Evolutionary conservation across 2,797 vertebrate genomes (phyloP).

Genomic region (Enteromius treurensis): DNA sequence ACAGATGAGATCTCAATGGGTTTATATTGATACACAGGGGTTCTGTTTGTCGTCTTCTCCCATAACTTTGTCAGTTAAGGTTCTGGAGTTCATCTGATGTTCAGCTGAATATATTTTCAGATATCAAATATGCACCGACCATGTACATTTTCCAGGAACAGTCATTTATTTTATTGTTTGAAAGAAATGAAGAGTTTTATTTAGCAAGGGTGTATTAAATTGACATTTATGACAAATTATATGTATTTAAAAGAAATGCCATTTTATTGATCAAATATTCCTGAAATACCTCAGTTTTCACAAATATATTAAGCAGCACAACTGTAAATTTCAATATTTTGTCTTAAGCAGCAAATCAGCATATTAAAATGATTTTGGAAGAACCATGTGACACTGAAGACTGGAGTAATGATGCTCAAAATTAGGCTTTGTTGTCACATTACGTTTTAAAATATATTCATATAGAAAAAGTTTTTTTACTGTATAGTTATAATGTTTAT

Average conservation of each 20-base stretch:
- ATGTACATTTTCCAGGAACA: neutral
- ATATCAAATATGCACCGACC: neutral
- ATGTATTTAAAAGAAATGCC: neutral
- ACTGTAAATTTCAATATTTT: neutral
- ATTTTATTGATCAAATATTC: neutral
- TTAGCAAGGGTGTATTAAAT: neutral
- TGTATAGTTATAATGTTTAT: neutral
- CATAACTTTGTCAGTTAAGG: neutral
- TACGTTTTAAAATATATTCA: neutral
- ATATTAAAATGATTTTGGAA: neutral
- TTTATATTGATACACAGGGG: neutral
- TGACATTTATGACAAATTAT: neutral
- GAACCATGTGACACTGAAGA: neutral
- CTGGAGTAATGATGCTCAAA: neutral
- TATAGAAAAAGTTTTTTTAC: neutral
- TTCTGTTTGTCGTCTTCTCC: neutral
- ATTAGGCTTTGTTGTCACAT: neutral
- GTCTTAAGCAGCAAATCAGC: neutral
- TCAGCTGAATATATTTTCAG: too few relatives aligned
- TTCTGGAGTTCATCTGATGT: neutral
- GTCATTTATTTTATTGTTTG: neutral
- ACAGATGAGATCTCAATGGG: neutral
- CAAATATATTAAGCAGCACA: neutral
- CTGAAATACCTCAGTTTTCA: neutral
- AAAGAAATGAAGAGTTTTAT: neutral